Evolutionary conservation across 2,113 vertebrate genomes (phyloP).

Genomic region (Serinus canaria): DNA sequence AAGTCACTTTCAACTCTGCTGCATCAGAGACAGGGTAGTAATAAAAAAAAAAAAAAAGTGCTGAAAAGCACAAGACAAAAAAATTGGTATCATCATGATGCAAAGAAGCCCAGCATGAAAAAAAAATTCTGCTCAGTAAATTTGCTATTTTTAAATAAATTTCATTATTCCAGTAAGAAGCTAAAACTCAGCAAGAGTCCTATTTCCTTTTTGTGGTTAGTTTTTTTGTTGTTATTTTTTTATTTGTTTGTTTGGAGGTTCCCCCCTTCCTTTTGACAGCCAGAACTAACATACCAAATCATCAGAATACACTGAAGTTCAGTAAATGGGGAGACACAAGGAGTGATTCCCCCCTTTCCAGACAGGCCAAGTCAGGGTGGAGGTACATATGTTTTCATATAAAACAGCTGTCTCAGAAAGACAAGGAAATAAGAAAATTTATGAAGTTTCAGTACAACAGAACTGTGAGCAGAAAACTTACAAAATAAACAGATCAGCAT

Average conservation of each 20-base stretch:
- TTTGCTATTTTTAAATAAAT: background rate
- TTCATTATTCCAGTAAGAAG: background rate
- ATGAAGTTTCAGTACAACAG: slow-evolving; percentile 8
- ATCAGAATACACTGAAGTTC: background rate
- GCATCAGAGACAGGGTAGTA: background rate
- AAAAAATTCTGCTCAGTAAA: background rate
- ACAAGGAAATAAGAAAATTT: slow-evolving; percentile 29
- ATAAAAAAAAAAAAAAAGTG: background rate
- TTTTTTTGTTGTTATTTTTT: background rate
- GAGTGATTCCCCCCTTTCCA: background rate
- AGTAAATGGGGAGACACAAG: background rate
- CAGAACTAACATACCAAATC: background rate
- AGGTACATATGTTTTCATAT: background rate
- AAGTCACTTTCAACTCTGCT: background rate
- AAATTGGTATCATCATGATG: background rate
- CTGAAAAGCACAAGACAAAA: background rate
- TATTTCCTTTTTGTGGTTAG: background rate
- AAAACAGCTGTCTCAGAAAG: slow-evolving; percentile 26
- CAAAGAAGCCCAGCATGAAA: background rate
- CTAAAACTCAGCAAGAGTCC: background rate
- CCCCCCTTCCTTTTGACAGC: background rate
- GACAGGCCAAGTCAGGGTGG: background rate
- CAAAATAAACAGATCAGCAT: slow-evolving; percentile 65
- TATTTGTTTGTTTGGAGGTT: background rate
- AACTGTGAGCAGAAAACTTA: slow-evolving; percentile 43